Percentiles rank a stretch among this genome's conserved stretches.
Conservation (phyloP, 2,888 invertebrate species). For the Trichopria drosophilae region DNA sequence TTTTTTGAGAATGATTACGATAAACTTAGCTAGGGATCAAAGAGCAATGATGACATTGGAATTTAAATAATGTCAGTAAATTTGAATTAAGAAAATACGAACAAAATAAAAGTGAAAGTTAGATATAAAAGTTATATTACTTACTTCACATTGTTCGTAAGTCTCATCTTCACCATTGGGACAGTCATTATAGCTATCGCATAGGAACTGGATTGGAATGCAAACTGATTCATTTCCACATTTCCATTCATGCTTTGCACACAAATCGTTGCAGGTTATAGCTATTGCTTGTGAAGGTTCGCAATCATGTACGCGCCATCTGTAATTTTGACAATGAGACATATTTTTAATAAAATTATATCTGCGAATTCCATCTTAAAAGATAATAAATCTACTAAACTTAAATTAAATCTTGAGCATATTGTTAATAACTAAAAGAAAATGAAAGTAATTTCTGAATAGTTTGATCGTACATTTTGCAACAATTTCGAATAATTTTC, state of each 20-base stretch:
- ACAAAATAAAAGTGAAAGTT: constrained; percentile 10
- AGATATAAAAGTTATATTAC: constrained; percentile 30
- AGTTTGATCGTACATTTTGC: too few species aligned
- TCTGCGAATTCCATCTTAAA: background rate
- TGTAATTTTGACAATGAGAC: constrained; percentile 21
- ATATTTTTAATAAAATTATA: background rate
- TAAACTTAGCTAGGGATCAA: too few species aligned
- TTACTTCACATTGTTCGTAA: constrained; percentile 64
- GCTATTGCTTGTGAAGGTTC: constrained; percentile 69
- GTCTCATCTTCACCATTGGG: constrained; percentile 68
- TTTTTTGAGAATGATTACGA: too few species aligned
- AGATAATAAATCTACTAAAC: background rate
- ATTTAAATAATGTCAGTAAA: too few species aligned
- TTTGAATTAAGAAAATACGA: too few species aligned
- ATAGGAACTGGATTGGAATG: constrained; percentile 66
- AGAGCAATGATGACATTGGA: too few species aligned
- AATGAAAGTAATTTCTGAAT: background rate
- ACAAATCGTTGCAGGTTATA: constrained; percentile 65
- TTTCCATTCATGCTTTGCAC: constrained; percentile 66
- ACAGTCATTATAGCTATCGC: constrained; percentile 69
- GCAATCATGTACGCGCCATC: constrained; percentile 76
- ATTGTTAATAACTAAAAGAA: background rate
- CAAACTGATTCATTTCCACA: constrained; percentile 66
- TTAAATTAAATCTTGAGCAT: background rate
- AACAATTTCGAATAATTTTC: too few species aligned